Evolutionary conservation across 2,888 invertebrate species (phyloP), one percentile per base, ranked within the genome.

Genomic region (Phymatocera aterrima): DNA sequence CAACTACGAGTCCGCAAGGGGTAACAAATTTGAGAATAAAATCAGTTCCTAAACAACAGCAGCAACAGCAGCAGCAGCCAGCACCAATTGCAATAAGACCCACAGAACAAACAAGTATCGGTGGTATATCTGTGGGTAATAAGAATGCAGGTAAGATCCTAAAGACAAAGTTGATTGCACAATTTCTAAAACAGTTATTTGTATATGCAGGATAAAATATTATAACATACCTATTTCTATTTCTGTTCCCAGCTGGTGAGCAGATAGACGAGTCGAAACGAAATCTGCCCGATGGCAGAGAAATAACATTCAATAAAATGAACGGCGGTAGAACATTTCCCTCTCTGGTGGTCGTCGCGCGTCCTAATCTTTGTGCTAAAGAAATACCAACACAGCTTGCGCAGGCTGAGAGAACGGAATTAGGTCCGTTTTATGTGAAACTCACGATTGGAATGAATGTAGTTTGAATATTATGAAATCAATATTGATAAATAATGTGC

Each of bases 261-360:
- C 87, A 88, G 43, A 86, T 89, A 64, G 89, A 91, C 0, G 91
- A 91, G 21, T 93, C 94, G 0, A 95, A 94, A 82, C 93, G 93
- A 82, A 94, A 94, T 83, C 91, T 93, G 0, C 94, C 95, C 0
- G 94, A 95, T 85, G 94, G 94, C 0, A 91, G 94, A 61, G 96
- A 96, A 89, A 94, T 96, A 2, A 94, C 95, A 0, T 95, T 95
- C 85, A 95, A 95, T 87, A 96, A 96, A 88, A 89, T 96, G 78
- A 94, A 94, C 91, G 95, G 94, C 90, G 95, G 96, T 51, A 96
- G 96, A 89, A 97, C 97, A 0, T 97, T 95, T 91, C 97, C 97
- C 0, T 97, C 97, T 0, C 91, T 97, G 72, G 96, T 97, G 40
- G 97, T 97, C 0, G 93, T 95, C 24, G 97, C 97, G 0, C 93